Percentiles rank a stretch among this genome's conserved stretches.
Conservation (phyloP, 2,113 vertebrate genomes). For the Ovis aries region DNA sequence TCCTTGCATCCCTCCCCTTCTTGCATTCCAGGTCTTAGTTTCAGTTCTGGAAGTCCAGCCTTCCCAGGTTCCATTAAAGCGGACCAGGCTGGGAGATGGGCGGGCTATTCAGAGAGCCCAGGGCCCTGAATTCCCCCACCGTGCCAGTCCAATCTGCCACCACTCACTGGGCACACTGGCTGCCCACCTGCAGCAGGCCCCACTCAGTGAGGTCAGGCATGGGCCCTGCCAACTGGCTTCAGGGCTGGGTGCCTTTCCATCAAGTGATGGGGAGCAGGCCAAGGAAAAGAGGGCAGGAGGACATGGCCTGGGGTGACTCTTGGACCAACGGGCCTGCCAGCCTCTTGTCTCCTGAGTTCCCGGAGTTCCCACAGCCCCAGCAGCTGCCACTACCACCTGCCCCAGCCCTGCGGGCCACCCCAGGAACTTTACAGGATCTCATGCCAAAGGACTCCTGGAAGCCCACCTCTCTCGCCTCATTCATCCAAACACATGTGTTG, state of each 20-base stretch:
- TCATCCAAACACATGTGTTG: background rate
- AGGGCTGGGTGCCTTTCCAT: background rate
- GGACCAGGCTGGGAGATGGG: background rate
- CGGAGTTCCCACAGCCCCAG: background rate
- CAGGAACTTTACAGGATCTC: background rate
- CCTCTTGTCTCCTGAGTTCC: background rate
- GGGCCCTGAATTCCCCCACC: background rate
- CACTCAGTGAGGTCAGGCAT: background rate
- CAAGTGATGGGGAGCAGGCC: background rate
- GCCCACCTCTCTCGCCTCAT: background rate
- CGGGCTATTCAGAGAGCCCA: background rate
- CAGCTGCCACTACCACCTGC: background rate
- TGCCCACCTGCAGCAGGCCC: background rate
- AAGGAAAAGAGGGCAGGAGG: background rate
- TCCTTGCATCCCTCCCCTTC: background rate
- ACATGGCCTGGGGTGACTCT: background rate
- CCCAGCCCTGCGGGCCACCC: background rate
- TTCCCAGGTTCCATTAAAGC: background rate
- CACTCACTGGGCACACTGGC: background rate
- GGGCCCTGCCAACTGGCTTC: background rate
- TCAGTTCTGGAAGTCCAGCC: background rate
- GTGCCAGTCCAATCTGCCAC: background rate
- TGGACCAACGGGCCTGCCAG: background rate
- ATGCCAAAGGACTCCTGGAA: background rate
- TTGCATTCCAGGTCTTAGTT: background rate